Evolutionary conservation across 1,140 invertebrate genomes (phyloP), one percentile per base, ranked within the genome.

Genomic region (Acromyrmex charruanus): DNA sequence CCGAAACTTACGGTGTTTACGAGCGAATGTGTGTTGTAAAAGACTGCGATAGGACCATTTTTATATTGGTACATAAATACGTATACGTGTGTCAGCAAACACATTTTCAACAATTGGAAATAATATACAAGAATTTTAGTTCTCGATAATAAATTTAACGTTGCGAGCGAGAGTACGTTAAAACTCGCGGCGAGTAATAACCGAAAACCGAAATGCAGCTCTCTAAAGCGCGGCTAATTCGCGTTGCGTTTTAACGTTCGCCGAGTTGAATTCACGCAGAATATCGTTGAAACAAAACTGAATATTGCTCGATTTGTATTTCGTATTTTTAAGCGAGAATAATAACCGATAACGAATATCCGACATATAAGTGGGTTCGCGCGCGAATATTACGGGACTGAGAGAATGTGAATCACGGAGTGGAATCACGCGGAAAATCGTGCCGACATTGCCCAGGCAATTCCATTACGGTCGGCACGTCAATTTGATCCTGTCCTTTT

Each of bases 361-460:
- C 21, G 49, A 58, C 16, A 3, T 21, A 31, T 35, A 28, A 21
- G 35, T 9, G 31, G 5, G 14, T 3, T 18, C 35, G 3, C 14
- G 16, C n/a, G 79, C 28, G 35, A 35, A 58, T 85, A 88, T 89
- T 74, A 86, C 65, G 71, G 44, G n/a, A 31, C 39, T 7, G 25
- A 79, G 87, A 69, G 87, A 86, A 89, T 86, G 61, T 75, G 87
- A 89, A 89, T 89, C 88, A 74, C 75, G 25, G 61, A 89, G 88
- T 74, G 88, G 88, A 88, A 81, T 89, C 88, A 53, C 84, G 84
- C 59, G 88, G 88, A 89, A 89, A 89, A 89, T 89, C 88, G 84
- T 51, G 63, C 59, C 71, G 88, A 86, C 82, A 81, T 89, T 75
- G 88, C 87, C 5, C 53, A 49, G 69, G 82, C 88, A 89, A 89